Conservation (phyloP, 2,113 vertebrate genomes). For the Channa argus region DNA sequence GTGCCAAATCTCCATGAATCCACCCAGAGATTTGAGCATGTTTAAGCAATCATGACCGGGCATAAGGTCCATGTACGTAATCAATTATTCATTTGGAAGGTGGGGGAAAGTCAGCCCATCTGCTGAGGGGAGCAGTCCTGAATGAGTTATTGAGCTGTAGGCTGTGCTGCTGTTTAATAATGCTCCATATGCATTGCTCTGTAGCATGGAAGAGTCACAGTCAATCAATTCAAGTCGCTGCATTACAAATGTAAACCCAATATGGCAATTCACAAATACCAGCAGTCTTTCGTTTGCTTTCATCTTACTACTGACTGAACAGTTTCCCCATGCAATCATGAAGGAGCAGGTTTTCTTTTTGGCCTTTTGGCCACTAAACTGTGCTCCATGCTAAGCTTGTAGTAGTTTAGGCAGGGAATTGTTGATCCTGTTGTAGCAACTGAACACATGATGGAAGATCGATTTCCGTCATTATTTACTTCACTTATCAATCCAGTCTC, state of each 20-base stretch:
- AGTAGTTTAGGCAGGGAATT: neutral
- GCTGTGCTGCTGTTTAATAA: constrained; percentile 56
- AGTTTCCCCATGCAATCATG: neutral
- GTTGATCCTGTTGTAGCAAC: neutral
- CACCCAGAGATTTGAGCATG: constrained; percentile 60
- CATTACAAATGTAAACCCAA: constrained; percentile 34
- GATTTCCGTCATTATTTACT: too few species aligned
- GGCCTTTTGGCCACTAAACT: neutral
- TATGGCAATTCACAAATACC: constrained; percentile 16
- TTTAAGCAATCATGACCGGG: constrained; percentile 76
- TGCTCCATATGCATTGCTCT: constrained; percentile 48
- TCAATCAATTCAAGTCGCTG: constrained; percentile 40
- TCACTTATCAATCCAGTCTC: too few species aligned
- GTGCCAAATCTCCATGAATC: constrained; percentile 45
- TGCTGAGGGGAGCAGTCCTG: constrained; percentile 75
- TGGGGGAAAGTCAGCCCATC: constrained; percentile 63
- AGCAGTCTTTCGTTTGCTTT: constrained; percentile 9
- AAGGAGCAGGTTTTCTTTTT: neutral
- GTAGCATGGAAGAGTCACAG: constrained; percentile 24
- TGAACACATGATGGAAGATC: constrained; percentile 4
- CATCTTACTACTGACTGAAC: neutral
- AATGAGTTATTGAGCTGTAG: constrained; percentile 67
- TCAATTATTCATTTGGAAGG: constrained; percentile 74
- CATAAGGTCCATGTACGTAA: constrained; percentile 73
- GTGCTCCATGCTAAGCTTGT: neutral